These are phyloP conservation scores for Doris montereyensis DNA, from an alignment of 2,888 invertebrate species.

Conservation along the genomic window DNA sequence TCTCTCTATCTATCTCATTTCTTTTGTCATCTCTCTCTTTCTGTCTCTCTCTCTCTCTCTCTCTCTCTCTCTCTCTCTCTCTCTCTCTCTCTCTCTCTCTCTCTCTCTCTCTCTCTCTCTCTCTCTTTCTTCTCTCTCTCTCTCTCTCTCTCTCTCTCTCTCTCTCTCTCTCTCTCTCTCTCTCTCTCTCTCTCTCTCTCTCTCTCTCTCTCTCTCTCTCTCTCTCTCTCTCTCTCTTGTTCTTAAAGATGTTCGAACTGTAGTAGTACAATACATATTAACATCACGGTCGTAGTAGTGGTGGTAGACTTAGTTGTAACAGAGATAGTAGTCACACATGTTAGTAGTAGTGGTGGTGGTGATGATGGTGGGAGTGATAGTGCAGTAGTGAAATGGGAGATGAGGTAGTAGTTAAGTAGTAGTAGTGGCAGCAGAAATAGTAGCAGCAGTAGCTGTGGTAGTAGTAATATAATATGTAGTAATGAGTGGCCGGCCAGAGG, in stretches of 20 bases:
- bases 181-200: not conserved
- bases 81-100: not conserved
- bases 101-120: not conserved
- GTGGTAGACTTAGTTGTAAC: no score
- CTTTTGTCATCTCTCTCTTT: not conserved
- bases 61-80: not conserved
- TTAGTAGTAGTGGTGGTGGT: no score
- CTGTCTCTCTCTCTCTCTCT: not conserved
- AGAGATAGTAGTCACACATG: no score
- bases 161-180: not conserved
- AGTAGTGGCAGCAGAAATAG: no score
- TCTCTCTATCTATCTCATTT: not conserved
- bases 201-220: not conserved
- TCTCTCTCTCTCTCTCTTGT: not conserved
- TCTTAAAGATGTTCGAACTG: not conserved
- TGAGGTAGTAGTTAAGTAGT: no score
- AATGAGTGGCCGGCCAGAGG: no score
- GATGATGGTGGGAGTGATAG: no score
- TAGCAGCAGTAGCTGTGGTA: no score
- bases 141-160: conserved; percentile 18
- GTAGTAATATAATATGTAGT: no score
- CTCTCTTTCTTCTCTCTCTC: not conserved
- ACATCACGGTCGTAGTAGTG: no score
- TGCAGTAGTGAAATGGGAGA: no score
- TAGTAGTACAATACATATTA: no score